Conservation (phyloP, 2,888 invertebrate genomes). For the Thecocarcelia acutangulata region DNA sequence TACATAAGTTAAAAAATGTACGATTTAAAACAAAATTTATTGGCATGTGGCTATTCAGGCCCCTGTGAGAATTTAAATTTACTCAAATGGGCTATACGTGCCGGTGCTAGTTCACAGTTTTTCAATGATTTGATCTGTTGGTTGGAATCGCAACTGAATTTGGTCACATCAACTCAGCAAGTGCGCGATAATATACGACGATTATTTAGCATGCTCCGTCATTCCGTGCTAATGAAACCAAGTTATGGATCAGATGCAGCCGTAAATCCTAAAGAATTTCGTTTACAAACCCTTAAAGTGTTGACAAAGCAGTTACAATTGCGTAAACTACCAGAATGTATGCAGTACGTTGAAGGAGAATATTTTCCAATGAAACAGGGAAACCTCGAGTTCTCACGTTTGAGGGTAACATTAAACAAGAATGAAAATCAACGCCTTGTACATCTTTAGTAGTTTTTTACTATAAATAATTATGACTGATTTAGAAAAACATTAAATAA, state of each 20-base stretch:
- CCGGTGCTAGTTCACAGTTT: slow-evolving; percentile 68
- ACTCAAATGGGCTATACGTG: slow-evolving; percentile 63
- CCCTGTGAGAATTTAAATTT: slow-evolving; percentile 54
- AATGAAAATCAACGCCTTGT: slow-evolving; percentile 49
- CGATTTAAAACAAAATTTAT: slow-evolving; percentile 35
- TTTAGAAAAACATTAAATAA: too few species aligned
- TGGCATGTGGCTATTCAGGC: slow-evolving; percentile 58
- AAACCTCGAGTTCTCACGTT: not conserved
- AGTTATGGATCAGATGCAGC: slow-evolving; percentile 50
- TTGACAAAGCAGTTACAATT: slow-evolving; percentile 45
- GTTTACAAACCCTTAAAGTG: slow-evolving; percentile 59
- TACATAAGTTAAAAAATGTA: slow-evolving; percentile 27
- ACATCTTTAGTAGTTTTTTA: not conserved
- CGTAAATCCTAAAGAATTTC: slow-evolving; percentile 60
- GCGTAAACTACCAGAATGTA: slow-evolving; percentile 22
- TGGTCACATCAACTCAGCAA: slow-evolving; percentile 20
- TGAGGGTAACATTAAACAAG: slow-evolving; percentile 46
- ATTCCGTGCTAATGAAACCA: slow-evolving; percentile 52
- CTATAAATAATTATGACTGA: too few species aligned
- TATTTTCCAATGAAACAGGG: not conserved
- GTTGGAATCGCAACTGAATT: slow-evolving; percentile 51
- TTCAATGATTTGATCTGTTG: slow-evolving; percentile 66
- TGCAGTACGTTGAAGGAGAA: not conserved
- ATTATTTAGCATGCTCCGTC: slow-evolving; percentile 45
- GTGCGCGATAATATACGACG: slow-evolving; percentile 52